Evolutionary conservation across 2,888 invertebrate species (phyloP), one percentile per base, ranked within the genome.

Genomic region (Synanthedon myopaeformis): DNA sequence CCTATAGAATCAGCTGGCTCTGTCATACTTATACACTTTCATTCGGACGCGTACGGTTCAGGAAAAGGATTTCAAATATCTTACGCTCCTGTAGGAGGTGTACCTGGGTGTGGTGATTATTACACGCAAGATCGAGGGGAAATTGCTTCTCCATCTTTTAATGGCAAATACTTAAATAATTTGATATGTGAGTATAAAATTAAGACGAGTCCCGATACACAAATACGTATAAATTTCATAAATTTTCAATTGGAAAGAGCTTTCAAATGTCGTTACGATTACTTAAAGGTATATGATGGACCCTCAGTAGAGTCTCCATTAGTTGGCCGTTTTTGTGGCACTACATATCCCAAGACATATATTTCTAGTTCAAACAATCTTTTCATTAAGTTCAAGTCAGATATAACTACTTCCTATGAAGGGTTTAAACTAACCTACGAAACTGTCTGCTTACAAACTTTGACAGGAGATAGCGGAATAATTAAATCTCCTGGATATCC

Each of bases 11-110:
- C 94, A 6, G 89, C 92, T 2, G 90, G 92, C 19, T 88, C 91
- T 41, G 88, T 89, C 55, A 89, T 91, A 4, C 66, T 88, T 4
- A 76, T 96, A 51, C 89, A 93, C 70, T 97, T 97, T 72, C 96
- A 96, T 76, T 94, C 96, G 0, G 96, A 97, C 69, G 76, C 71
- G 5, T 82, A 83, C 41, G 79, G 86, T 11, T 86, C 86, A 49
- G 95, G 95, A 65, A 80, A 87, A 19, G 97, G 97, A n/a, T 98
- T 97, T 70, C 95, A 96, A 77, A 90, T 97, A 57, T 90, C 93
- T 23, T 97, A 92, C 70, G 88, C 92, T 0, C 88, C 91, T 3
- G 82, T 92, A 11, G 91, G 92, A 89, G 93, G 92, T 3, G 72
- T 92, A 52, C 95, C 95, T 0, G 96, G 95, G 1, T 96, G 96